Evolutionary conservation across 2,113 vertebrate species (phyloP), one percentile per base, ranked within the genome.

Genomic region (Craseonycteris thonglongyai): DNA sequence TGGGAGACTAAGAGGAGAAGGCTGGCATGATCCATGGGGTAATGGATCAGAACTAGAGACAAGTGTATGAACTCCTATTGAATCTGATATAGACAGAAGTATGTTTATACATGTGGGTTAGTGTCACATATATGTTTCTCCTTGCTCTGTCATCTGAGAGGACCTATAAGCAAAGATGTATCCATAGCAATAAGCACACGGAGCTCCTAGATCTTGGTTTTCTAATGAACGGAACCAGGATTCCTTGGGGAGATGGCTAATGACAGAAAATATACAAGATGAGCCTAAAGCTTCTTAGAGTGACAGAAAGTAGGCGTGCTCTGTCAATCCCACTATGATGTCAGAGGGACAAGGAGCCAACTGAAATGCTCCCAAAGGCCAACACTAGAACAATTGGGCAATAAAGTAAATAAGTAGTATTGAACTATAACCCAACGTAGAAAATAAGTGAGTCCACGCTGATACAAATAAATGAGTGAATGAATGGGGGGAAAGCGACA

Each of bases 11-110:
- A n/a, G 35, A 30, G 12, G 12, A 82, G 47, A 65, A 22, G 35
- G 38, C 45, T 6, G 49, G 40, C 85, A 24, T 1, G 58, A 26
- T 15, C 68, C 15, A 10, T 0, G 61, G 1, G 11, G 63, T 19
- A 1, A 83, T 2, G 24, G 28, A 26, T 33, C 35, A 78, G 45
- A 54, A 28, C 0, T 3, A 12, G 38, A 68, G 38, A 58, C 69
- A 79, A 58, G 66, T 0, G 2, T 0, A 78, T 0, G 12, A 47
- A 42, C 56, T n/a, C 83, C 3, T 8, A 30, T 33, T 38, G 42
- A n/a, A 58, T 28, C 11, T 5, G 51, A n/a, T 0, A 28, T 0
- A 68, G 11, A 7, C 0, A 33, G 24, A 72, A 59, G 49, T 19
- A 59, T 5, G 22, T 2, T 40, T 7, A 49, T 1, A 6, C 15